These are phyloP conservation scores for Sciaenops ocellatus DNA, from an alignment of 2,797 vertebrate species.

Conservation along the genomic window DNA sequence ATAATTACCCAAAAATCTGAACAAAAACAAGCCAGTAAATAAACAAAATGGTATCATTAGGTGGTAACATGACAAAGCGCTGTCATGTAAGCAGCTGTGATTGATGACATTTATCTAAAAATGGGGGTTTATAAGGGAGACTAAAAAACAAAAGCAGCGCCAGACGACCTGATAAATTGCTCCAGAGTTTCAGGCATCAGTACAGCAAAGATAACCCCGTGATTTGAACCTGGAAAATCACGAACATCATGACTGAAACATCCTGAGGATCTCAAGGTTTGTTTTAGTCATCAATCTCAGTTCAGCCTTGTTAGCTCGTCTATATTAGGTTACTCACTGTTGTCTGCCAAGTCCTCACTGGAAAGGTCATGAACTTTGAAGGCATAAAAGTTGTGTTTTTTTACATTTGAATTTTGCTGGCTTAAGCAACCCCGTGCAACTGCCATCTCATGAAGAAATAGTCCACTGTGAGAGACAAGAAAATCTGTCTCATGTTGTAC, in stretches of 20 bases:
- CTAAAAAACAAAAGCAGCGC: not conserved
- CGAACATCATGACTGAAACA: constrained; percentile 28
- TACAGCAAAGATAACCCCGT: not conserved
- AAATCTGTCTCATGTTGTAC: constrained; percentile 29
- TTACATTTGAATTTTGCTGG: constrained; percentile 6
- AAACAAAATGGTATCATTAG: not conserved
- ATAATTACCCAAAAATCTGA: not conserved
- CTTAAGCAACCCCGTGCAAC: constrained; percentile 14
- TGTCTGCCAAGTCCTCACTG: constrained; percentile 22
- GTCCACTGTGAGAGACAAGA: not conserved
- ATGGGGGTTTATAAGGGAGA: not conserved
- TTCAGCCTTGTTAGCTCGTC: constrained; percentile 27
- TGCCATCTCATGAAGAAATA: constrained; percentile 30
- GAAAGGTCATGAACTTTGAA: constrained; percentile 30
- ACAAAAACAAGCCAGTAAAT: not conserved
- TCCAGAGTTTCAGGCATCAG: not conserved
- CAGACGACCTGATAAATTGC: not conserved
- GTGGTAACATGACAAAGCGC: not conserved
- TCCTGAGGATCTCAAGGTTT: constrained; percentile 42
- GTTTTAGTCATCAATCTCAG: constrained; percentile 33
- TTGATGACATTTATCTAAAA: not conserved
- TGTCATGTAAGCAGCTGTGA: not conserved
- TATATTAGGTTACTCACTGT: constrained; percentile 22
- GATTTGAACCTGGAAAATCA: constrained; percentile 13
- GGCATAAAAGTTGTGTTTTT: constrained; percentile 28